Conservation (phyloP, 2,797 vertebrate species). For the Tolypeutes matacus region DNA sequence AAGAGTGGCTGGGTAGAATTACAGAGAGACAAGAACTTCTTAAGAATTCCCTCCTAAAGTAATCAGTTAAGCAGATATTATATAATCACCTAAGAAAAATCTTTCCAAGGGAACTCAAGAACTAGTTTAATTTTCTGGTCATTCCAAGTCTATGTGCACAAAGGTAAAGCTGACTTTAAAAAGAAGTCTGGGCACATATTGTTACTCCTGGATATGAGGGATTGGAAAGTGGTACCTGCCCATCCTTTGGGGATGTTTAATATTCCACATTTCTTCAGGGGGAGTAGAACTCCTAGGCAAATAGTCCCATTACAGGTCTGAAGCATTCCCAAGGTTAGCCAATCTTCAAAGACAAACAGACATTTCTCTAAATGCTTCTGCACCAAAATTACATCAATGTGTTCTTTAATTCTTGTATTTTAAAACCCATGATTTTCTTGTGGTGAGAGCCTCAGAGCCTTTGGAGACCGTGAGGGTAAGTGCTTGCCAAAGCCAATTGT, state of each 20-base stretch:
- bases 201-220: not conserved
- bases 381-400: slow-evolving; percentile 86
- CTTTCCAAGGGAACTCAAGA: slow-evolving; percentile 18
- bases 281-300: slow-evolving; percentile 37
- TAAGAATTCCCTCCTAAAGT: not conserved
- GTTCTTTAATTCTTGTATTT: slow-evolving; percentile 86
- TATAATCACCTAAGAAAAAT: slow-evolving; percentile 22
- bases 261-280: slow-evolving; percentile 28
- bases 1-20: not conserved
- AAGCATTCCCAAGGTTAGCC: slow-evolving; percentile 73
- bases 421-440: slow-evolving; percentile 89
- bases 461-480: slow-evolving; percentile 81
- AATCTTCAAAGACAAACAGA: slow-evolving; percentile 77
- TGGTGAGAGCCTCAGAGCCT: slow-evolving; percentile 84
- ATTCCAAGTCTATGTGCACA: not conserved
- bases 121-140: slow-evolving; percentile 8
- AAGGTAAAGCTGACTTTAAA: slow-evolving; percentile 50
- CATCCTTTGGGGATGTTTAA: not conserved
- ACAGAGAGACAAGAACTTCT: not conserved
- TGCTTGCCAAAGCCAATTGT: slow-evolving; percentile 83
- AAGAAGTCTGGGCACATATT: not conserved
- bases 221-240: not conserved
- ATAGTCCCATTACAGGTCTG: slow-evolving; percentile 54
- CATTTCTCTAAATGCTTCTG: slow-evolving; percentile 77
- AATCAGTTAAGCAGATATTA: slow-evolving; percentile 20